Percentiles rank a stretch among this genome's conserved stretches.
Evolutionary conservation across 2,797 vertebrate species (phyloP).

Genomic region (Meda fulgida): DNA sequence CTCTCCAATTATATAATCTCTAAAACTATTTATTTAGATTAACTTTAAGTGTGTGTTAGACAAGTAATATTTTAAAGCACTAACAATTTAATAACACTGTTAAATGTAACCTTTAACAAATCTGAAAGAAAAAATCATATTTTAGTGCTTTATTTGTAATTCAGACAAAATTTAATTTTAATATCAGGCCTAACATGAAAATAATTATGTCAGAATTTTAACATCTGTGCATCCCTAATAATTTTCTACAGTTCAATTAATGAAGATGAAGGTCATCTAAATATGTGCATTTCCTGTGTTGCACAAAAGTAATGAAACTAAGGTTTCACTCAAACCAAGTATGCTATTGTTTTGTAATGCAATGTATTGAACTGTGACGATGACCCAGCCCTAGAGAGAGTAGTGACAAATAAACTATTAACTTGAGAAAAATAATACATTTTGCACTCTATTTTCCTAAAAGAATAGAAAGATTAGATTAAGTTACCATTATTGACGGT

Average conservation of each 20-base stretch:
- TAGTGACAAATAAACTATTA: not conserved
- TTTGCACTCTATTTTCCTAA: not conserved
- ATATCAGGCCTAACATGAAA: not conserved
- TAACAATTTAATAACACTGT: not conserved
- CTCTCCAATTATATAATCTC: not conserved
- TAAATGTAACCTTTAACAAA: not conserved
- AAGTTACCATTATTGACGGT: slow-evolving; percentile 42
- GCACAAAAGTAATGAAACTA: not conserved
- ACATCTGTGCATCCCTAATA: not conserved
- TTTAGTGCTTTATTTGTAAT: not conserved
- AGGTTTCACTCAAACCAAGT: not conserved
- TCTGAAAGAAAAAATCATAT: not conserved
- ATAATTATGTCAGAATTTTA: not conserved
- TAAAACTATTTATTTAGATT: not conserved
- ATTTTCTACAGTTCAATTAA: not conserved
- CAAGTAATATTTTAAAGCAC: not conserved
- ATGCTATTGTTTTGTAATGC: not conserved
- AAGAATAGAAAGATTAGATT: not conserved
- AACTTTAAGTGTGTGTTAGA: not conserved
- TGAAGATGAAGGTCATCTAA: not conserved
- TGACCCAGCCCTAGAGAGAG: not conserved
- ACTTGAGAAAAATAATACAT: not conserved
- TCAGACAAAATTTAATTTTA: not conserved
- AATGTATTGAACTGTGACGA: not conserved
- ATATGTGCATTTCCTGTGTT: not conserved